These are phyloP conservation scores for Calosoma granatense DNA, from an alignment of 1,140 invertebrate species.

Conservation along the genomic window DNA sequence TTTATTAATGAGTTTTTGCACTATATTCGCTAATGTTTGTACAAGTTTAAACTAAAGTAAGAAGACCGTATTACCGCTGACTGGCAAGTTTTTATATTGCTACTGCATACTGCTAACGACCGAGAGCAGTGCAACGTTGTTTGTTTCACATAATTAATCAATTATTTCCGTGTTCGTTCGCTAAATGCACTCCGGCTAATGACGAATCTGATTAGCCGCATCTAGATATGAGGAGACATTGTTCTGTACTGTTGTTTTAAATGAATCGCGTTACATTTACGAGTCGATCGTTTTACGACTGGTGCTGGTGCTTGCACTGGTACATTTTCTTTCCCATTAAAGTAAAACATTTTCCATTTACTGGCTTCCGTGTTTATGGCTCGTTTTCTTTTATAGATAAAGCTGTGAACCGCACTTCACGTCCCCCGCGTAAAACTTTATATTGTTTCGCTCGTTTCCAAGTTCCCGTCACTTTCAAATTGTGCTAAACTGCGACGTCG, in stretches of 20 bases:
- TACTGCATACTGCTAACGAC: too few relatives aligned
- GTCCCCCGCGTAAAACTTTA: conserved; percentile 2
- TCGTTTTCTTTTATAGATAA: conserved; percentile 9
- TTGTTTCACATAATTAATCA: background rate
- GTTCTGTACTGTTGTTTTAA: background rate
- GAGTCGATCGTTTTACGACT: conserved; percentile 1
- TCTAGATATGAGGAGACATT: too few relatives aligned
- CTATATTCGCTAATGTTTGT: too few relatives aligned
- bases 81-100: too few relatives aligned
- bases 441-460: background rate
- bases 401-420: conserved; percentile 2
- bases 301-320: background rate
- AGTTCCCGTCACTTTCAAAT: too few relatives aligned
- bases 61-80: too few relatives aligned
- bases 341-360: conserved; percentile 9
- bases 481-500: background rate
- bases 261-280: conserved; percentile 2
- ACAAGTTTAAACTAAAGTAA: too few relatives aligned
- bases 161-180: background rate
- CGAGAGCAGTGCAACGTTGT: too few relatives aligned
- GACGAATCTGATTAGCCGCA: too few relatives aligned
- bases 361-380: conserved; percentile 7
- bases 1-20: too few relatives aligned
- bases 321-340: conserved; percentile 1
- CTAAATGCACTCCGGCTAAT: background rate